Evolutionary conservation across 2,888 invertebrate species (phyloP), one percentile per base, ranked within the genome.

Genomic region (Cantharis lateralis): DNA sequence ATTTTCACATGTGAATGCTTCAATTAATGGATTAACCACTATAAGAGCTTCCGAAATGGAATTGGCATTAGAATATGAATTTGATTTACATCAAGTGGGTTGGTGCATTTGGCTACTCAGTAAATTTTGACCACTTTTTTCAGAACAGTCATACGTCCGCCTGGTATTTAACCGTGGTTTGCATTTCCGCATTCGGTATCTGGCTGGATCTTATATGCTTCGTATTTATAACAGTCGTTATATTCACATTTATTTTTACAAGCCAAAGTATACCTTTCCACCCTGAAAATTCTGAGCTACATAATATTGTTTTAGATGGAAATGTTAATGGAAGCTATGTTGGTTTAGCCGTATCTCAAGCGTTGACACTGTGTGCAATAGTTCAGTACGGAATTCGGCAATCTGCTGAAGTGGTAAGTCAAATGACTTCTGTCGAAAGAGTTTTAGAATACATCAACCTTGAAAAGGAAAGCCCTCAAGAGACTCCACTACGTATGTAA

Each of bases 1-100:
- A 0, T 96, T 96, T 87, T 95, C 96, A 0, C 96, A 97, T 86
- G 91, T 97, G 82, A 94, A 94, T 61, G 93, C 96, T 0, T 93
- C 95, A 0, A 89, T 97, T 4, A 92, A 93, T 79, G 97, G 97
- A 1, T 91, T 98, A 15, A 92, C 94, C 66, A 96, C 96, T 0
- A 96, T 98, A 78, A 90, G 97, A 76, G 94, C 96, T 0, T 92
- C 93, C 3, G 90, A 91, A 15, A 92, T 93, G 1, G 91, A 95
- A 86, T 89, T 92, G 78, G 89, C 92, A 79, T 91, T 97, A 72
- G 91, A 26, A 20, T 18, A 18, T 81, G 93, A 94, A 83, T 95
- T 95, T 82, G 95, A 95, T 84, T 85, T 88, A 62, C 91, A 93
- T 82, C 94, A 94, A 78, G 70, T 18, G 16, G 15, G 68, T 26